A percentile compares a stretch with the other conserved stretches of the same genome.
Conservation (phyloP, 2,888 invertebrate species). For the Lymantria dispar region DNA sequence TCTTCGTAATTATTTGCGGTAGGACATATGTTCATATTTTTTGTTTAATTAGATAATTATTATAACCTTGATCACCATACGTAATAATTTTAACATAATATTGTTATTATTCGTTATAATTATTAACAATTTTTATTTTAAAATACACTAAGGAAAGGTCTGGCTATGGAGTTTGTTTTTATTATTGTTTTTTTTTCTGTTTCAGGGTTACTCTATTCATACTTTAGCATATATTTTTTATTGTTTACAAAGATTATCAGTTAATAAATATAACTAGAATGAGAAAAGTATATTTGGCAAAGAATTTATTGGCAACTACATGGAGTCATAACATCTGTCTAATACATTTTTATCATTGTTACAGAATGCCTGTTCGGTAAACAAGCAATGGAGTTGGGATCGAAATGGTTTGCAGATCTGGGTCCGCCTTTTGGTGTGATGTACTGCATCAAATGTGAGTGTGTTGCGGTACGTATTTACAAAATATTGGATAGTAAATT, state of each 20-base stretch:
- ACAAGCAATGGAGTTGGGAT: slow-evolving; percentile 92
- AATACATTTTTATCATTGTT: slow-evolving; percentile 67
- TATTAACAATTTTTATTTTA: background rate
- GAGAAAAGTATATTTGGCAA: too few species aligned
- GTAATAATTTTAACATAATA: background rate
- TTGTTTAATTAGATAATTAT: background rate
- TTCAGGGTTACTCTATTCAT: too few species aligned
- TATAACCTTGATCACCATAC: background rate
- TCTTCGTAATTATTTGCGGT: background rate
- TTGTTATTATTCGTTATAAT: background rate
- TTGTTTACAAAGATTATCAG: too few species aligned
- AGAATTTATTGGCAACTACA: too few species aligned
- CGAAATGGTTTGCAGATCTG: slow-evolving; percentile 95
- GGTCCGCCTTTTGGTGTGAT: slow-evolving; percentile 96
- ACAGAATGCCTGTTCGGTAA: slow-evolving; percentile 96
- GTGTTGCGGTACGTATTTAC: slow-evolving; percentile 92
- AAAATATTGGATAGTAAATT: slow-evolving; percentile 9
- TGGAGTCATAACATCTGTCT: background rate
- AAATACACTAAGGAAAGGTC: too few species aligned
- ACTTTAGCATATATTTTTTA: too few species aligned
- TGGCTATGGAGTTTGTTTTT: too few species aligned
- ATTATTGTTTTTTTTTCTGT: too few species aligned
- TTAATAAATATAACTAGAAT: too few species aligned
- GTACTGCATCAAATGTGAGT: slow-evolving; percentile 98
- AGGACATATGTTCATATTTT: background rate